phyloP scores from a whole-genome alignment of 2,113 vertebrate genomes.

The Pantherophis guttatus region DNA sequence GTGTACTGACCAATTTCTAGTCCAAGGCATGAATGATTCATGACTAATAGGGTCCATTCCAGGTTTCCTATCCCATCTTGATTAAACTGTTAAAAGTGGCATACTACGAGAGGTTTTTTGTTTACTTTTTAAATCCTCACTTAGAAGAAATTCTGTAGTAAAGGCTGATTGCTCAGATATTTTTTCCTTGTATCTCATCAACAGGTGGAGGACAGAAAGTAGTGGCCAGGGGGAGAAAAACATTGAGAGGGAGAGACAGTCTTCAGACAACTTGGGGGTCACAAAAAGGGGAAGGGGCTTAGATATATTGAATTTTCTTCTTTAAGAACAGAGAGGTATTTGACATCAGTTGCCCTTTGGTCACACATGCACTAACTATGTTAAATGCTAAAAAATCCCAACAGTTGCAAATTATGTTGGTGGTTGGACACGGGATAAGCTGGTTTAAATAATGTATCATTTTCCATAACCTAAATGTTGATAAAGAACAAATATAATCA shows the following conservation, averaged over 20 bases:
- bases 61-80: not conserved
- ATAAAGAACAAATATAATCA: not conserved
- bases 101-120: not conserved
- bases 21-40: not conserved
- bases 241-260: not conserved
- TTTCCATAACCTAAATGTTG: not conserved
- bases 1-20: not conserved
- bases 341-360: not conserved
- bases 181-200: not conserved
- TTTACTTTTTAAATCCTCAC: not conserved
- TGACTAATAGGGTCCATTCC: not conserved
- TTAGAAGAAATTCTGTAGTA: not conserved
- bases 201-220: not conserved
- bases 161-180: not conserved
- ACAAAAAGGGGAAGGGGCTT: not conserved
- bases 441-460: not conserved
- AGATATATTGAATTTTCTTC: not conserved
- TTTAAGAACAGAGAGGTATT: not conserved
- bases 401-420: not conserved
- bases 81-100: not conserved
- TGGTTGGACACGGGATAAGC: not conserved
- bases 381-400: not conserved
- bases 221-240: not conserved
- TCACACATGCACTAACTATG: not conserved
- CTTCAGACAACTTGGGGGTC: not conserved